phyloP scores from a whole-genome alignment of 2,888 invertebrate species.

The Philonicus albiceps region DNA sequence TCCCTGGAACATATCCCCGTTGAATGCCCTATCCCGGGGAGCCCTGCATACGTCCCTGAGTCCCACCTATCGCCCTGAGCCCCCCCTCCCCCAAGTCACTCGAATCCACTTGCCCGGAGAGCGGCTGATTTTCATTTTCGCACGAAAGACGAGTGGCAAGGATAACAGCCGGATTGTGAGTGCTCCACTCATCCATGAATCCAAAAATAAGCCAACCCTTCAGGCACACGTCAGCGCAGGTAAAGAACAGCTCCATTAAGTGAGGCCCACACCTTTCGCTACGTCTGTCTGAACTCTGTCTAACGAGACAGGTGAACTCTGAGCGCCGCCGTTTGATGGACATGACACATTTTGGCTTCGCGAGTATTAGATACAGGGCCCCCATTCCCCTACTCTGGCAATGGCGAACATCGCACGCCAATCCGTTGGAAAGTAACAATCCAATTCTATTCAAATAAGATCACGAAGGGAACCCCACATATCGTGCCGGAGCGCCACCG shows the following conservation, averaged over 20 bases:
- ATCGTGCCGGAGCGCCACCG: not conserved
- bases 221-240: constrained; percentile 12
- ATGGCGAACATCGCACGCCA: not conserved
- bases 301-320: constrained; percentile 14
- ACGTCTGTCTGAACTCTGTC: not conserved
- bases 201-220: constrained; percentile 21
- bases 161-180: constrained; percentile 28
- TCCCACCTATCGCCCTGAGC: not conserved
- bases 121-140: not conserved
- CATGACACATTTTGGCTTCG: constrained; percentile 1
- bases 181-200: not conserved
- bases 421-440: constrained; percentile 4
- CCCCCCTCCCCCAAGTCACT: not conserved
- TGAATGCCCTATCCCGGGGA: not conserved
- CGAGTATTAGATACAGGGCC: not conserved
- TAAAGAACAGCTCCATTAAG: constrained; percentile 21
- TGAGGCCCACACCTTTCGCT: not conserved
- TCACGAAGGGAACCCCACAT: constrained; percentile 11
- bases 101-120: not conserved
- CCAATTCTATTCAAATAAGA: constrained; percentile 34
- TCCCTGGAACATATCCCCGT: not conserved
- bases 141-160: not conserved
- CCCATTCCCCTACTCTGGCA: not conserved
- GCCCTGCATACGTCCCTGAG: not conserved
- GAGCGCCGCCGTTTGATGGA: constrained; percentile 6